Evolutionary conservation across 2,797 vertebrate species (phyloP).

Genomic region (Dipus sagitta): DNA sequence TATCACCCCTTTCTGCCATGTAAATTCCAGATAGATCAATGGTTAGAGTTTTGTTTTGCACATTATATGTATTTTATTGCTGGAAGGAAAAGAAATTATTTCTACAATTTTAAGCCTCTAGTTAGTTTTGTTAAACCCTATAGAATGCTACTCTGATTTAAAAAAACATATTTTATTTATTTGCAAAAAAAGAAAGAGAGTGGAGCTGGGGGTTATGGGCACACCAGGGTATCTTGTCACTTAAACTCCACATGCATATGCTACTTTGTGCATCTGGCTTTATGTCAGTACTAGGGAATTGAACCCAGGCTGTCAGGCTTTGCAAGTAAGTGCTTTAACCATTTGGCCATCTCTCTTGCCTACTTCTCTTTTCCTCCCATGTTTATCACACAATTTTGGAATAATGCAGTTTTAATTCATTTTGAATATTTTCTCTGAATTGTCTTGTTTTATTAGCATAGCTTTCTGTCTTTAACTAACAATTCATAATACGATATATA

Average conservation of each 20-base stretch:
- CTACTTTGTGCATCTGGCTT: too few relatives aligned
- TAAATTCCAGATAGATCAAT: neutral
- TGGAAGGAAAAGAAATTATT: neutral
- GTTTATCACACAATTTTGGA: neutral
- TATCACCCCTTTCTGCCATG: neutral
- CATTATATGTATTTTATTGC: neutral
- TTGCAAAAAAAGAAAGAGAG: too few relatives aligned
- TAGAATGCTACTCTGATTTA: too few relatives aligned
- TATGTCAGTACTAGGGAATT: too few relatives aligned
- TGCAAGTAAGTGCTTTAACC: too few relatives aligned
- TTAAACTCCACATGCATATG: too few relatives aligned
- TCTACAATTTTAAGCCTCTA: neutral
- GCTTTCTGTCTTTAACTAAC: neutral
- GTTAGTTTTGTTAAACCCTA: neutral
- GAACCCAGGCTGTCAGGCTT: too few relatives aligned
- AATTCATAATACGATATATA: neutral
- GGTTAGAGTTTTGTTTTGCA: neutral
- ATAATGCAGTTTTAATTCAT: neutral
- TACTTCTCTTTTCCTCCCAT: neutral
- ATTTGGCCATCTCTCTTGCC: too few relatives aligned
- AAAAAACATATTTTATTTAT: too few relatives aligned
- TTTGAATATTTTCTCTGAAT: neutral
- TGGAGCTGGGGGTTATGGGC: too few relatives aligned
- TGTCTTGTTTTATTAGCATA: neutral
- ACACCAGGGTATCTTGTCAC: too few relatives aligned